A percentile compares a stretch with the other conserved stretches of the same genome.
Conservation (phyloP, 2,797 vertebrate species). For the Petrocephalus sullivani region DNA sequence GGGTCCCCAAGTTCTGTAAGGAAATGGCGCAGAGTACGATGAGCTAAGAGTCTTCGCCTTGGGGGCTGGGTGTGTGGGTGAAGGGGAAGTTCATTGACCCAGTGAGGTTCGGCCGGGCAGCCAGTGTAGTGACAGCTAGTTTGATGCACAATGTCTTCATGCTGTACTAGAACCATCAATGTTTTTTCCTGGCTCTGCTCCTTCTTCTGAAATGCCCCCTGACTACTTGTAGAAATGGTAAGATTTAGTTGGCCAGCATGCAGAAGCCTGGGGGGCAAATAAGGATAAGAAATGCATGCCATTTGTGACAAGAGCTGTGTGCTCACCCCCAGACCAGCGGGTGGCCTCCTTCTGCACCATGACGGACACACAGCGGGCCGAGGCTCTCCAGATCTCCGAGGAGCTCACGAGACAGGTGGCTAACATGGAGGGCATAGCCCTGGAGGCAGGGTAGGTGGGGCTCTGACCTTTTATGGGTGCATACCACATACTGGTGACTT, state of each 20-base stretch:
- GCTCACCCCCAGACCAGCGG: constrained; percentile 75
- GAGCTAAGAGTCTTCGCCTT: not conserved
- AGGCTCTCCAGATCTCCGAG: constrained; percentile 73
- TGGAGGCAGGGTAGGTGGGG: constrained; percentile 72
- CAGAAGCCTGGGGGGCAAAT: not conserved
- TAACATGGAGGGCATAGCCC: constrained; percentile 69
- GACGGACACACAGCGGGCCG: constrained; percentile 80
- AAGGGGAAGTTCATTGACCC: not conserved
- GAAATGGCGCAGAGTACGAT: constrained; percentile 9
- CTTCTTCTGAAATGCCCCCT: not conserved
- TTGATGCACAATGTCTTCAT: not conserved
- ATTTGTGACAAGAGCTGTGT: constrained; percentile 16
- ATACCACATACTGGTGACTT: not conserved
- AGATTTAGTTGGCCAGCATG: not conserved
- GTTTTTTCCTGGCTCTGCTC: not conserved
- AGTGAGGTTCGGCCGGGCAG: not conserved
- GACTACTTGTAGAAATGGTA: not conserved
- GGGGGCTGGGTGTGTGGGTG: not conserved
- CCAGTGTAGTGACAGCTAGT: not conserved
- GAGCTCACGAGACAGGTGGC: constrained; percentile 75
- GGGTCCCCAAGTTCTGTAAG: constrained; percentile 39
- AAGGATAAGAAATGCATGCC: not conserved
- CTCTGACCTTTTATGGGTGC: not conserved
- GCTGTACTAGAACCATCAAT: not conserved
- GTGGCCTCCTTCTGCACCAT: constrained; percentile 89